Base-by-base conservation (phyloP, 2,888 invertebrate genomes). In the Anagyrus pseudococci region DNA sequence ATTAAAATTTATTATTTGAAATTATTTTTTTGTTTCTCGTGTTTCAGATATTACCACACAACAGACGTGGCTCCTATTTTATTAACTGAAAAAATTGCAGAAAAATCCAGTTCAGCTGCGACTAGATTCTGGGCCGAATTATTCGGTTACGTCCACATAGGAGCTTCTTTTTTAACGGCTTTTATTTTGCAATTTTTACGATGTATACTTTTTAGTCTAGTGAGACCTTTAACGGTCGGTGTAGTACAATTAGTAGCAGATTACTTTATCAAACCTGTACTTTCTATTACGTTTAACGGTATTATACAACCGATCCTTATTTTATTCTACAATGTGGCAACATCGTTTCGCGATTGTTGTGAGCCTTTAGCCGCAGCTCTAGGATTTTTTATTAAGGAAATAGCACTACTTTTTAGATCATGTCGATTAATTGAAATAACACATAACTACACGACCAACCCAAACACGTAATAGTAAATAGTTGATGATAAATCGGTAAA, bases 61-160 rank as follows among this genome's bases (percentile, higher is more conserved):
- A 88, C 88, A 0, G 89, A 89, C 69, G 82, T 82, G 7, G 84
- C 86, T n/a, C 88, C 88, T 0, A 77, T 85, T 25, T 78, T 87
- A 10, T 71, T 80, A 15, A 83, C 87, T 0, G 86, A 88, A 65
- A 77, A 83, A 29, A 73, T 86, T 23, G 86, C 87, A 0, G 86
- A 88, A 67, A 85, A 84, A 69, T 85, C 87, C 0, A 86, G 86
- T 59, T 77, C 81, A 50, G 84, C 84, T 65, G 86, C 87, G 1
- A 87, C 85, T 0, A 83, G 83, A 70, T 88, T 88, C 73, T 89
- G 89, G 88, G 88, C 88, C 0, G 88, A 89, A 71, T 80, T 88
- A 64, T 89, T 88, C 71, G 88, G 88, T 0, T 83, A 84, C 1
- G 73, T 88, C 22, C 86, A 89, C 71, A 85, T 89, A 53, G 85